Percentiles rank a stretch among this genome's conserved stretches.
phyloP scores from a whole-genome alignment of 2,888 invertebrate species.

The Lottia scabra region DNA sequence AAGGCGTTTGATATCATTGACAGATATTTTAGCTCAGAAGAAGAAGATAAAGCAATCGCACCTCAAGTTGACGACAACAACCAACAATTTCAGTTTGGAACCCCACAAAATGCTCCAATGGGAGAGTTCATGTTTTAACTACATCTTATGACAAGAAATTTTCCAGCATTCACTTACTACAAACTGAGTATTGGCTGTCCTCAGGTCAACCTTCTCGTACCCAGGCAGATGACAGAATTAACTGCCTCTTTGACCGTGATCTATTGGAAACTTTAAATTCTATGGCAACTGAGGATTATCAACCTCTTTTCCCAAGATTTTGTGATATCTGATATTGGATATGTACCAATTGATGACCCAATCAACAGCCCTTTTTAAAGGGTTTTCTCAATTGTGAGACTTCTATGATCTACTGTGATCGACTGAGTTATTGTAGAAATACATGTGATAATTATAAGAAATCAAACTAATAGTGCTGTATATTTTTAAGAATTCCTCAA shows the following conservation, averaged over 20 bases:
- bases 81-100: conserved; percentile 59
- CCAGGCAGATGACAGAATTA: not conserved
- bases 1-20: conserved; percentile 98
- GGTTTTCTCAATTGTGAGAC: too few relatives aligned
- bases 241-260: too few relatives aligned
- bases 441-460: too few relatives aligned
- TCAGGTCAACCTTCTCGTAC: not conserved
- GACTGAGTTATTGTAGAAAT: too few relatives aligned
- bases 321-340: not conserved
- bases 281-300: not conserved
- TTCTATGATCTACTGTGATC: too few relatives aligned
- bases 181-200: not conserved
- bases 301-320: not conserved
- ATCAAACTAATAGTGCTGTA: too few relatives aligned
- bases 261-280: not conserved
- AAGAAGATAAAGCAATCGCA: conserved; percentile 78
- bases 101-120: conserved; percentile 49
- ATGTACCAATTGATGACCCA: too few relatives aligned
- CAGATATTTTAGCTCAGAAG: conserved; percentile 91
- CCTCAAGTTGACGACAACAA: conserved; percentile 75
- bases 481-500: too few relatives aligned
- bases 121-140: conserved; percentile 57
- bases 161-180: not conserved
- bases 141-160: not conserved
- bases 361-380: too few relatives aligned